phyloP scores from a whole-genome alignment of 2,888 invertebrate species.

The Myopa tessellatipennis region DNA sequence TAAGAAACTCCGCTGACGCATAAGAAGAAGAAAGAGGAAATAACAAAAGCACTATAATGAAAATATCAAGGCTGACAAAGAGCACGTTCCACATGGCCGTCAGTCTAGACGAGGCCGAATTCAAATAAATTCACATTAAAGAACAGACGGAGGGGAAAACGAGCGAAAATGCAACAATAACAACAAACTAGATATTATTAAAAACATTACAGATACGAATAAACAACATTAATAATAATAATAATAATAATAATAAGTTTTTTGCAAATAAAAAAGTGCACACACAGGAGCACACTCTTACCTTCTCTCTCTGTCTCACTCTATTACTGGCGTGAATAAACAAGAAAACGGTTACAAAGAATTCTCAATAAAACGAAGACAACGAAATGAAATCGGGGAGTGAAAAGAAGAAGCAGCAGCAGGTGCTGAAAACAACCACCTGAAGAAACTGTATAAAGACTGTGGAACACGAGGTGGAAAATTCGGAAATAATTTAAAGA shows the following conservation, averaged over 20 bases:
- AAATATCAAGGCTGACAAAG: too few relatives aligned
- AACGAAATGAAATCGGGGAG: neutral
- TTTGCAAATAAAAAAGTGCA: neutral
- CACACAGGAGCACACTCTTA: neutral
- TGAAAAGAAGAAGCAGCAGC: conserved; percentile 10
- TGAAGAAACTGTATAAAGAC: conserved; percentile 35
- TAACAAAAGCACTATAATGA: too few relatives aligned
- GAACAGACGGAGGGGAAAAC: neutral
- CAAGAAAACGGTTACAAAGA: neutral
- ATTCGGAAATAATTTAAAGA: neutral
- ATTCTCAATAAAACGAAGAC: neutral
- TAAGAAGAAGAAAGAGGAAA: too few relatives aligned
- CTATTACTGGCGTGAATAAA: neutral
- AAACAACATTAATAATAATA: neutral
- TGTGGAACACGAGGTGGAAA: conserved; percentile 21
- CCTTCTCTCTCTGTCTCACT: neutral
- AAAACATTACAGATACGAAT: too few relatives aligned
- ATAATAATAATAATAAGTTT: neutral
- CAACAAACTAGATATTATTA: neutral
- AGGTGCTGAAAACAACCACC: conserved; percentile 40
- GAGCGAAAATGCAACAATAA: neutral
- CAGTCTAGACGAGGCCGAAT: neutral
- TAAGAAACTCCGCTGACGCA: too few relatives aligned
- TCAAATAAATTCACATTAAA: neutral
- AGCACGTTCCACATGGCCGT: too few relatives aligned